Base-by-base conservation (phyloP, 2,113 vertebrate species). In the Engraulis encrasicolus region DNA sequence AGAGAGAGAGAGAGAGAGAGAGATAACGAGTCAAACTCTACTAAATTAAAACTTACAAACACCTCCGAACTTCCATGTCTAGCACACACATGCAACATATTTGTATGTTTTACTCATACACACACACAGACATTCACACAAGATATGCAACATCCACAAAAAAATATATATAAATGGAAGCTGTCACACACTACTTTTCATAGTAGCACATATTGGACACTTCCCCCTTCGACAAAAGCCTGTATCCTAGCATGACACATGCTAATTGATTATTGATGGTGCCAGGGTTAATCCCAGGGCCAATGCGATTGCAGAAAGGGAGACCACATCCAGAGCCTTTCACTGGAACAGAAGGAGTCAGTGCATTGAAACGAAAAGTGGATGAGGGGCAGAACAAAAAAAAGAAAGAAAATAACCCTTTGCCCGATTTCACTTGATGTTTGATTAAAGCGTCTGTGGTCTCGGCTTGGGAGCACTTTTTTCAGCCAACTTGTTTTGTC, bases 211-310 rank as follows among this genome's bases (percentile, higher is more conserved):
- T 94, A 93, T 93, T 94, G 93, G 93, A 80, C 86, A 93, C 88
- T 92, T 92, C 90, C 88, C 85, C 86, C 82, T 86, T 85, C 85
- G 88, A 93, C 90, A 93, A 90, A 92, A 89, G 79, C 81, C 83
- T 92, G 87, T 90, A 91, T 91, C 90, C 90, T 90, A 87, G 91
- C 88, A 71, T 91, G 91, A 92, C 92, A 93, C 88, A 88, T 85
- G 91, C 91, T 94, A 95, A 95, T 93, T 94, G 94, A 94, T 95
- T 94, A 94, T 91, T 89, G 92, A 93, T 88, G 93, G 89, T 91
- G 83, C 88, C 84, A 66, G 82, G 83, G 86, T 81, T 91, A 90
- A 92, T 83, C 91, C 93, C 89, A 87, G 80, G 92, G 66, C 66
- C 31, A 74, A 74, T 34, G 34, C 27, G 34, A 71, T 71, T 3